Percentiles rank a stretch among this genome's conserved stretches.
phyloP scores from a whole-genome alignment of 2,888 invertebrate genomes.

The Spodoptera littoralis region DNA sequence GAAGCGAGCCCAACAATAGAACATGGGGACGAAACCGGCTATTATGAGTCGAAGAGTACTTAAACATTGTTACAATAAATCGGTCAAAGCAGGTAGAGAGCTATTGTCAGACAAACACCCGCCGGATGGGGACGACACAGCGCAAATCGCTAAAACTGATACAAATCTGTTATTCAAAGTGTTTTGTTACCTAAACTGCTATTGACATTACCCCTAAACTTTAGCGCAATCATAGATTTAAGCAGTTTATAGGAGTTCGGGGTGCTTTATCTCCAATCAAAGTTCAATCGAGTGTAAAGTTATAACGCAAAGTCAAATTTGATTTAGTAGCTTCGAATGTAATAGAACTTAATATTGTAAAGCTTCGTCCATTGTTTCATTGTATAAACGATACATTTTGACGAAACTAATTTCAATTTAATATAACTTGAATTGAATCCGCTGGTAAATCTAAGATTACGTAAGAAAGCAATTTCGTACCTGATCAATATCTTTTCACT shows the following conservation, averaged over 20 bases:
- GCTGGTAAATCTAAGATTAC: neutral
- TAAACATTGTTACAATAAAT: conserved; percentile 62
- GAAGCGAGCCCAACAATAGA: conserved; percentile 44
- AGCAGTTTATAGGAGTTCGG: conserved; percentile 33
- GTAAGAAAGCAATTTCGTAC: neutral
- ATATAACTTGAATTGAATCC: conserved; percentile 1
- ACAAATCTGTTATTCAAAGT: conserved; percentile 61
- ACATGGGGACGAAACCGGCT: conserved; percentile 47
- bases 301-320: conserved; percentile 30
- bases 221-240: conserved; percentile 46
- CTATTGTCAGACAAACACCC: conserved; percentile 66
- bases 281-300: conserved; percentile 40
- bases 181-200: conserved; percentile 62
- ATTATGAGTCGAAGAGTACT: conserved; percentile 62
- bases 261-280: conserved; percentile 42
- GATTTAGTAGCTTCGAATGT: conserved; percentile 12
- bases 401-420: conserved; percentile 1
- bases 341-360: conserved; percentile 7
- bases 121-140: conserved; percentile 64
- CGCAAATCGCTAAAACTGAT: conserved; percentile 66
- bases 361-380: neutral
- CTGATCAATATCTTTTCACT: conserved; percentile 27
- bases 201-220: conserved; percentile 60
- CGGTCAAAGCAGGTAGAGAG: conserved; percentile 72
- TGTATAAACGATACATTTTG: neutral